Evolutionary conservation across 2,888 invertebrate species (phyloP).

Genomic region (Callimorpha dominula): DNA sequence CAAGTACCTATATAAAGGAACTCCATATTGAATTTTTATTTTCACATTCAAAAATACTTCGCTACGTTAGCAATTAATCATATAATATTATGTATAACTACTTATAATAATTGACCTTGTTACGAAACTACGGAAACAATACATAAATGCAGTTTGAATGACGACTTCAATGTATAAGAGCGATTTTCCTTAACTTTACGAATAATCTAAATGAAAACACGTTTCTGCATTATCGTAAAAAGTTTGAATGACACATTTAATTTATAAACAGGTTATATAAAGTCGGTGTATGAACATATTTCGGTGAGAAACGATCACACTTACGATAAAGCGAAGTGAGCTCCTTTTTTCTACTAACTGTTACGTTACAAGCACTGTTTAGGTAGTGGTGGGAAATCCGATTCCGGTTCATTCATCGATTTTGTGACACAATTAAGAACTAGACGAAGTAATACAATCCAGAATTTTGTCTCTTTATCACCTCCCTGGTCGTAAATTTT

Average conservation of each 20-base stretch:
- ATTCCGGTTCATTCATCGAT: too few relatives aligned
- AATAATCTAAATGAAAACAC: not conserved
- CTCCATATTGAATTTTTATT: too few relatives aligned
- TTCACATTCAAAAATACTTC: too few relatives aligned
- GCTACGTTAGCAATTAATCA: too few relatives aligned
- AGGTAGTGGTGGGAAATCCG: too few relatives aligned
- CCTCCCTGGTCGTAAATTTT: too few relatives aligned
- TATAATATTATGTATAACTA: not conserved
- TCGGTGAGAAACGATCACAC: not conserved
- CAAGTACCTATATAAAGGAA: too few relatives aligned
- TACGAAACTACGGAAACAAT: not conserved
- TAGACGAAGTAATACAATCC: too few relatives aligned
- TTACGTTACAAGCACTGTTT: too few relatives aligned
- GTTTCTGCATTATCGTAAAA: not conserved
- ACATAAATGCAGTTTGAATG: conserved; percentile 3
- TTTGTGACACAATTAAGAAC: too few relatives aligned
- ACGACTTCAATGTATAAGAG: not conserved
- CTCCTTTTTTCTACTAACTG: not conserved
- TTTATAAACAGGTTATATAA: not conserved
- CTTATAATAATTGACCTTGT: not conserved
- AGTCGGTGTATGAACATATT: too few relatives aligned
- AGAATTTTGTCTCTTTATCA: too few relatives aligned
- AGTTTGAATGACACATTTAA: not conserved
- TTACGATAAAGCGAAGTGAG: not conserved
- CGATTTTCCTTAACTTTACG: not conserved